phyloP scores from a whole-genome alignment of 2,888 invertebrate genomes.

The Diaperis boleti region DNA sequence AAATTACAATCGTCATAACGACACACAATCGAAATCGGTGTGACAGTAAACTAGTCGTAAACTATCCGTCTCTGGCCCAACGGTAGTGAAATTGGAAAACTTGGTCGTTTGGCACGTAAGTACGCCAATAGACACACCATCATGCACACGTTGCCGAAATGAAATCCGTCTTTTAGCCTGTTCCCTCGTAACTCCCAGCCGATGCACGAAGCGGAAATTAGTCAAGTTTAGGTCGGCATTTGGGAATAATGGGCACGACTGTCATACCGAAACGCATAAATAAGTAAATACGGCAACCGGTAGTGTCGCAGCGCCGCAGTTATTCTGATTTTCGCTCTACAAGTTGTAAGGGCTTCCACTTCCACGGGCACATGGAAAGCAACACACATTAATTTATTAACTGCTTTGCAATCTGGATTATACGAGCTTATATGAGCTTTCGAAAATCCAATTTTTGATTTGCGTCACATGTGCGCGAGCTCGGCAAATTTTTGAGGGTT shows the following conservation, averaged over 20 bases:
- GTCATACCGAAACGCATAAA: slow-evolving; percentile 58
- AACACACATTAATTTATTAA: slow-evolving; percentile 53
- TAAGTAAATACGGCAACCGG: slow-evolving; percentile 55
- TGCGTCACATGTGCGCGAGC: too few species aligned
- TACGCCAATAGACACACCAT: slow-evolving; percentile 42
- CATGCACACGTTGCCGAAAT: slow-evolving; percentile 39
- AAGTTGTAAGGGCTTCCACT: slow-evolving; percentile 24
- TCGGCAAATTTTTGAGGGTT: too few species aligned
- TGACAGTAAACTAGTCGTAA: slow-evolving; percentile 44
- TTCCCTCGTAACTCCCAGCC: slow-evolving; percentile 43
- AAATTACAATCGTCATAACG: slow-evolving; percentile 30
- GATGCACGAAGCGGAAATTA: slow-evolving; percentile 58
- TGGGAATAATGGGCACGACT: slow-evolving; percentile 59
- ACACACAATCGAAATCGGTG: slow-evolving; percentile 18
- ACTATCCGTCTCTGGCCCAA: slow-evolving; percentile 41
- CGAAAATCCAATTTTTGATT: too few species aligned
- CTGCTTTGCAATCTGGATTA: slow-evolving; percentile 46
- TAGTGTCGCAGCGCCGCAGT: slow-evolving; percentile 41
- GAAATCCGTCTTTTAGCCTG: slow-evolving; percentile 36
- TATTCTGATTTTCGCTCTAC: slow-evolving; percentile 27
- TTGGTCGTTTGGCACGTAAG: slow-evolving; percentile 44
- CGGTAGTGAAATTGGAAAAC: slow-evolving; percentile 45
- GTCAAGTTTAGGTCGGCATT: slow-evolving; percentile 58
- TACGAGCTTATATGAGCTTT: too few species aligned
- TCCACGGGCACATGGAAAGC: slow-evolving; percentile 40